phyloP scores from a whole-genome alignment of 2,888 invertebrate species.

The Teinopalpus imperialis region DNA sequence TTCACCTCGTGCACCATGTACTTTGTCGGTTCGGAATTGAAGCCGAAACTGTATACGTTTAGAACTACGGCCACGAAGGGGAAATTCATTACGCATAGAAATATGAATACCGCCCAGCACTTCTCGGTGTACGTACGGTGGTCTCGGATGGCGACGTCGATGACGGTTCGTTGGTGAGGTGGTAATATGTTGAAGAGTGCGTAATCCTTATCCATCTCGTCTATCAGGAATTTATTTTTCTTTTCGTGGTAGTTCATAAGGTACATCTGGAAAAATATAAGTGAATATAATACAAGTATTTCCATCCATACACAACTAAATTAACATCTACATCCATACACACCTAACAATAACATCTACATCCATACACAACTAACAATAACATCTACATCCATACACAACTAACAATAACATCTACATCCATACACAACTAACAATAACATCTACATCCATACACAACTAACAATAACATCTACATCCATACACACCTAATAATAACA shows the following conservation, averaged over 20 bases:
- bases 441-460: no score
- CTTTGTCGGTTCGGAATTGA: conserved; percentile 37
- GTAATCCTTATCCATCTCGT: conserved; percentile 50
- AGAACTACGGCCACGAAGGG: conserved; percentile 42
- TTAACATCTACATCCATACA: no score
- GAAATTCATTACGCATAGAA: conserved; percentile 40
- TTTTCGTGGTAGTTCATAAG: conserved; percentile 43
- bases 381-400: no score
- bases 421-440: no score
- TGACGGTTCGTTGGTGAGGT: conserved; percentile 31
- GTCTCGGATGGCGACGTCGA: conserved; percentile 32
- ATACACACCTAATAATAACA: no score
- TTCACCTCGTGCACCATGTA: conserved; percentile 59
- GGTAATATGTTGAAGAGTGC: conserved; percentile 35
- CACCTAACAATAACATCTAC: no score
- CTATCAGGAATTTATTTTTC: conserved; percentile 41
- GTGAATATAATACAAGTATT: no score
- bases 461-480: no score
- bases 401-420: no score
- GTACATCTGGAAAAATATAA: conserved; percentile 40
- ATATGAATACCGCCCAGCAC: conserved; percentile 42
- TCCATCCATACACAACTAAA: no score
- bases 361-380: no score
- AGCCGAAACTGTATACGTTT: conserved; percentile 41
- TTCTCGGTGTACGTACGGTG: conserved; percentile 43